These are phyloP conservation scores for Catocala nupta DNA, from an alignment of 2,888 invertebrate genomes.

Conservation along the genomic window DNA sequence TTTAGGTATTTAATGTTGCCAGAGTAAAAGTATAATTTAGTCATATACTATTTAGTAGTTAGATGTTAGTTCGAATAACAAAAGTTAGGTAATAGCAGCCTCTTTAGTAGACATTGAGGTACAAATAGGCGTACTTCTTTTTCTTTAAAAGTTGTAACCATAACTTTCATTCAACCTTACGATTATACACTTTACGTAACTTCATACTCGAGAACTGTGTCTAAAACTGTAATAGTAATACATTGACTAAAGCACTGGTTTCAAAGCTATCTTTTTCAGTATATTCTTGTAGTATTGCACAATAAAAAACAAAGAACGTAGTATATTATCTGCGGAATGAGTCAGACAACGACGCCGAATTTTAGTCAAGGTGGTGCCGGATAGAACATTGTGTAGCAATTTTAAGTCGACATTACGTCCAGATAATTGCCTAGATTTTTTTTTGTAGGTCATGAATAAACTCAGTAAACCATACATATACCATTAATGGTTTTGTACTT, in stretches of 20 bases:
- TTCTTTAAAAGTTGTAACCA: no score
- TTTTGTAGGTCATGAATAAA: neutral
- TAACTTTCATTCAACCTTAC: no score
- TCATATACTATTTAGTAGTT: no score
- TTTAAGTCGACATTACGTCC: neutral
- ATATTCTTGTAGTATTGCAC: slow-evolving; percentile 29
- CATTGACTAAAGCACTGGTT: no score
- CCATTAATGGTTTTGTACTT: no score
- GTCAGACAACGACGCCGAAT: slow-evolving; percentile 15
- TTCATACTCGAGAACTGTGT: neutral
- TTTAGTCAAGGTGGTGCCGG: slow-evolving; percentile 11
- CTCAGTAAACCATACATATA: no score
- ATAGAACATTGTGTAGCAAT: neutral
- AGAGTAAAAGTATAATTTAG: neutral
- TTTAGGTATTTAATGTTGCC: slow-evolving; percentile 23
- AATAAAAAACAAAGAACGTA: slow-evolving; percentile 27
- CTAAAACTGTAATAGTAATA: no score
- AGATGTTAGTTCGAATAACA: no score
- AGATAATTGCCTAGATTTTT: neutral
- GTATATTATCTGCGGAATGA: slow-evolving; percentile 13
- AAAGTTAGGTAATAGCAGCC: no score
- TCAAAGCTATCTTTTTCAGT: neutral
- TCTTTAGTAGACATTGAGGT: no score
- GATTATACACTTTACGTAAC: neutral
- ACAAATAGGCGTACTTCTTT: no score